phyloP scores from a whole-genome alignment of 2,797 vertebrate genomes.

The Atherinosoma microstoma region DNA sequence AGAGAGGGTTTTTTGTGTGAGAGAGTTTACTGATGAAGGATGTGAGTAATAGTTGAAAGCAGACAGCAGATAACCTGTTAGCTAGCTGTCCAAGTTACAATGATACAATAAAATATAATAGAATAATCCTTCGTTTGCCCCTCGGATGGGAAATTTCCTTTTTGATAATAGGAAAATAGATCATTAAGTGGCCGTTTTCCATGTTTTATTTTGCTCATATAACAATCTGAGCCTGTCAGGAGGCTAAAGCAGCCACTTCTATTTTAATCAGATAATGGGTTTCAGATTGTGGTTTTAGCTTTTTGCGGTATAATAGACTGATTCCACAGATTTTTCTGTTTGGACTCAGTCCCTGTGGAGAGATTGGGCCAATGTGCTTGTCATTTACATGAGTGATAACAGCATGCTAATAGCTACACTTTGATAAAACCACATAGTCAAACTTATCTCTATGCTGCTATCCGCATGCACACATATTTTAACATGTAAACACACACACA shows the following conservation, averaged over 20 bases:
- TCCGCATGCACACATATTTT: conserved; percentile 20
- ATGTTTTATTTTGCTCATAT: conserved; percentile 5
- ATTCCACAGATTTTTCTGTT: background rate
- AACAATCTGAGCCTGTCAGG: background rate
- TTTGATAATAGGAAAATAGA: background rate
- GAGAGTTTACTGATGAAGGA: background rate
- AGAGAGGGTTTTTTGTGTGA: background rate
- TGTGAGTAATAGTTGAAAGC: background rate
- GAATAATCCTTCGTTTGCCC: background rate
- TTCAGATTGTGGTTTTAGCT: conserved; percentile 9
- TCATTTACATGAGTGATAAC: background rate
- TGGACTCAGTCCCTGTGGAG: background rate
- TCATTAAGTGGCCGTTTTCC: background rate
- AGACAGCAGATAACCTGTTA: background rate
- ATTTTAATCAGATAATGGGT: background rate
- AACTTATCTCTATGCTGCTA: conserved; percentile 5
- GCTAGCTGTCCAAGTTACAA: background rate
- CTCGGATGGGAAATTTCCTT: background rate
- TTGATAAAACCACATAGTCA: background rate
- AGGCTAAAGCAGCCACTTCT: background rate
- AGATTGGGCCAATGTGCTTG: background rate
- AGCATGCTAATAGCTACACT: background rate
- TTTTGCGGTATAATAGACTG: background rate
- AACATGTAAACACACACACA: conserved; percentile 23
- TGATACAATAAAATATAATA: background rate